Conservation (phyloP, 2,888 invertebrate species). For the Eutolmus rufibarbis region DNA sequence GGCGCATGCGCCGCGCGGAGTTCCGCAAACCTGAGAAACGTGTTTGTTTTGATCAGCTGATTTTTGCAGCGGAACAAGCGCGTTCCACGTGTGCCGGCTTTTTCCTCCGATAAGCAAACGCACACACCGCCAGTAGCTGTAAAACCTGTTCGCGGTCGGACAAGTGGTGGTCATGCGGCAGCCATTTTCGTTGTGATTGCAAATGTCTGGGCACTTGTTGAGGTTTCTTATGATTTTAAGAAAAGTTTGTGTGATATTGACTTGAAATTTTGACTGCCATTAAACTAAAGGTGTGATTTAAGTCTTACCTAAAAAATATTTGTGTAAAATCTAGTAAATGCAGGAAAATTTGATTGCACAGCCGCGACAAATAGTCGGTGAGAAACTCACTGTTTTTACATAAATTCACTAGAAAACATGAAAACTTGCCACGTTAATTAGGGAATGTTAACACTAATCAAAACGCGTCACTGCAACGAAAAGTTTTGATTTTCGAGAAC, state of each 20-base stretch:
- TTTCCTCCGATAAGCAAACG: background rate
- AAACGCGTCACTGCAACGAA: background rate
- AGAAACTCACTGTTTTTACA: background rate
- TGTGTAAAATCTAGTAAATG: background rate
- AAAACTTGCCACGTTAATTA: background rate
- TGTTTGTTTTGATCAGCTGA: background rate
- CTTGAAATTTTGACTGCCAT: background rate
- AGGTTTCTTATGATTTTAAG: background rate
- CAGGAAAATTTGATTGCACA: background rate
- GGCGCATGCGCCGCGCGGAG: background rate
- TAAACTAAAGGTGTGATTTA: background rate
- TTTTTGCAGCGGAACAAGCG: background rate
- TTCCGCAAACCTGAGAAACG: background rate
- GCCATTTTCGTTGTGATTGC: background rate
- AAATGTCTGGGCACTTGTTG: conserved; percentile 5
- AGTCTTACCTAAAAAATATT: background rate
- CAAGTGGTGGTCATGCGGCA: background rate
- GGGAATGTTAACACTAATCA: background rate
- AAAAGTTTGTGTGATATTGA: background rate
- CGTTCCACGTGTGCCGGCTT: background rate
- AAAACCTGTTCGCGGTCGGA: background rate
- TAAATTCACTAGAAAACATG: background rate
- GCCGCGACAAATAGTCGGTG: background rate
- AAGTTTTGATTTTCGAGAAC: background rate
- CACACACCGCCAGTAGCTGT: background rate